Evolutionary conservation across 2,888 invertebrate genomes (phyloP).

Genomic region (Phymatocera aterrima): DNA sequence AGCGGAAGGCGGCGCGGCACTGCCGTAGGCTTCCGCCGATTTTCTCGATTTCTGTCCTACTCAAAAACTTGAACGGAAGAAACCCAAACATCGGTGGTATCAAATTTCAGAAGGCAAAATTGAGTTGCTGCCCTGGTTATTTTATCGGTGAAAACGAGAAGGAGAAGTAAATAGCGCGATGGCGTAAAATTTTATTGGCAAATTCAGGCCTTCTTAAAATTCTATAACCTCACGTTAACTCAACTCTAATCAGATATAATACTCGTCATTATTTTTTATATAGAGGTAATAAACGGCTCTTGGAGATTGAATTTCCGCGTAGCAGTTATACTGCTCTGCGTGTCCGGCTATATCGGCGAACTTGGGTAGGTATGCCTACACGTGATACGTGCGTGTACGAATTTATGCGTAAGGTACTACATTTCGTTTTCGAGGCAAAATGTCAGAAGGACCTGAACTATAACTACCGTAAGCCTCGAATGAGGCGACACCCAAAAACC

Average conservation of each 20-base stretch:
- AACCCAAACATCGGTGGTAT: background rate
- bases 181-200: too few relatives aligned
- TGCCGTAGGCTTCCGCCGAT: too few relatives aligned
- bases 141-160: too few relatives aligned
- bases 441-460: constrained; percentile 11
- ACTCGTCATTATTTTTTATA: constrained; percentile 7
- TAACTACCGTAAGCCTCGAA: background rate
- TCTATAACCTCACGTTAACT: background rate
- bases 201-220: background rate
- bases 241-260: constrained; percentile 26
- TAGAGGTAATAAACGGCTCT: background rate
- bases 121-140: too few relatives aligned
- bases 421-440: background rate
- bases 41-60: too few relatives aligned
- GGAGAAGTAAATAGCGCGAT: too few relatives aligned
- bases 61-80: too few relatives aligned
- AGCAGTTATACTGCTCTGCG: background rate
- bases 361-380: too few relatives aligned
- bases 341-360: constrained; percentile 1
- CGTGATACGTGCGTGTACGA: constrained; percentile 21
- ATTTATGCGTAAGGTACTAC: too few relatives aligned
- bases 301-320: constrained; percentile 9
- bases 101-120: too few relatives aligned
- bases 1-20: background rate
- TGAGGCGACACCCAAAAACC: background rate